Conservation (phyloP, 2,113 vertebrate genomes). For the Vicugna pacos region DNA sequence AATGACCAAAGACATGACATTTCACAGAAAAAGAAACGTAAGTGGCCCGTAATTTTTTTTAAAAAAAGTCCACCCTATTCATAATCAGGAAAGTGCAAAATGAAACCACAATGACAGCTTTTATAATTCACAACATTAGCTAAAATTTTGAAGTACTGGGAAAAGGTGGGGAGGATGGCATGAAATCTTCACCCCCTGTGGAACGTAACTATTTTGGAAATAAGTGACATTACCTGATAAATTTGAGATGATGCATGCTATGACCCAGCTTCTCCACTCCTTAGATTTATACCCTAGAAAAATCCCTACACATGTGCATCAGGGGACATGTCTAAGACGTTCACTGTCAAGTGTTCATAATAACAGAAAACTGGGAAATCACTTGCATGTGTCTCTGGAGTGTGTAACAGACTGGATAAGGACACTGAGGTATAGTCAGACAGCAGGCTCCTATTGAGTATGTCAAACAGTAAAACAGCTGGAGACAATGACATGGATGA, state of each 20-base stretch:
- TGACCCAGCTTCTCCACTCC: neutral
- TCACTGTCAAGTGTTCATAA: neutral
- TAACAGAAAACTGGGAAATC: neutral
- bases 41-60: neutral
- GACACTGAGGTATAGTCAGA: neutral
- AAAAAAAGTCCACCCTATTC: neutral
- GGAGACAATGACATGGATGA: neutral
- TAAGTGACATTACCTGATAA: neutral
- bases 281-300: neutral
- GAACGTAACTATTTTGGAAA: neutral
- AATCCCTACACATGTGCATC: neutral
- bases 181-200: neutral
- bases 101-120: neutral
- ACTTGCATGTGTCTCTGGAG: neutral
- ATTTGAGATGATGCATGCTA: neutral
- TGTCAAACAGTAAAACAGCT: neutral
- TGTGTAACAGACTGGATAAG: neutral
- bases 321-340: neutral
- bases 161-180: neutral
- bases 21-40: slow-evolving; percentile 10
- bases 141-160: neutral
- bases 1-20: neutral
- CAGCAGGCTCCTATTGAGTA: neutral
- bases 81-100: neutral
- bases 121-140: neutral